These are phyloP conservation scores for Andinoacara biseriatus DNA, from an alignment of 2,113 vertebrate genomes.

Conservation along the genomic window DNA sequence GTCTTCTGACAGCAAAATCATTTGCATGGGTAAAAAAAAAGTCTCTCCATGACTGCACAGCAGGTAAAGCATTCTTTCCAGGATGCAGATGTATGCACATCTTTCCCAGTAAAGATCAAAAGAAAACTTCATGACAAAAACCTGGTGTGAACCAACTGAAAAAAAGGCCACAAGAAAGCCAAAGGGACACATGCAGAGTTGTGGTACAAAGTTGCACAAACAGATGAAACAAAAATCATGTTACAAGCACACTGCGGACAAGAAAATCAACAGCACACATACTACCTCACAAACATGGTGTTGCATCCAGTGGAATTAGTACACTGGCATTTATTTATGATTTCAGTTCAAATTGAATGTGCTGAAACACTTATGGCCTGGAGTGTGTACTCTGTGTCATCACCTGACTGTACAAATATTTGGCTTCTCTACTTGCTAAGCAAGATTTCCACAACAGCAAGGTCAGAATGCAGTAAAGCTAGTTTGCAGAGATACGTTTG, in stretches of 20 bases:
- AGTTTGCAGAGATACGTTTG: neutral
- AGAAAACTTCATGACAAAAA: neutral
- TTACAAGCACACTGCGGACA: neutral
- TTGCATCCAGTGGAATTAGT: no score
- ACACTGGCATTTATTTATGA: neutral
- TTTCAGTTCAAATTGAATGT: neutral
- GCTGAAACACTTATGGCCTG: neutral
- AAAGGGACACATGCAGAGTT: neutral
- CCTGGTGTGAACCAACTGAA: neutral
- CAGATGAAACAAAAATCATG: neutral
- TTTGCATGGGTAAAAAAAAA: neutral
- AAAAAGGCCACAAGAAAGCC: neutral
- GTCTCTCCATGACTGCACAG: neutral
- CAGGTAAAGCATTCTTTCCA: neutral
- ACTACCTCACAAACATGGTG: neutral
- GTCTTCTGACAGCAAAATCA: neutral
- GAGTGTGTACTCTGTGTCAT: neutral
- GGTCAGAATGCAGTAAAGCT: neutral
- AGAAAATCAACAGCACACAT: neutral
- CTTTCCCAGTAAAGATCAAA: neutral
- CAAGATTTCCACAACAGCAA: neutral
- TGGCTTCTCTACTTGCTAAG: neutral
- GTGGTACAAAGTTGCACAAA: neutral
- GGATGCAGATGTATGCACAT: neutral
- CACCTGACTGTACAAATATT: slow-evolving; percentile 1